These are phyloP conservation scores for Limulus polyphemus DNA, from an alignment of 2,888 invertebrate genomes.

Conservation along the genomic window DNA sequence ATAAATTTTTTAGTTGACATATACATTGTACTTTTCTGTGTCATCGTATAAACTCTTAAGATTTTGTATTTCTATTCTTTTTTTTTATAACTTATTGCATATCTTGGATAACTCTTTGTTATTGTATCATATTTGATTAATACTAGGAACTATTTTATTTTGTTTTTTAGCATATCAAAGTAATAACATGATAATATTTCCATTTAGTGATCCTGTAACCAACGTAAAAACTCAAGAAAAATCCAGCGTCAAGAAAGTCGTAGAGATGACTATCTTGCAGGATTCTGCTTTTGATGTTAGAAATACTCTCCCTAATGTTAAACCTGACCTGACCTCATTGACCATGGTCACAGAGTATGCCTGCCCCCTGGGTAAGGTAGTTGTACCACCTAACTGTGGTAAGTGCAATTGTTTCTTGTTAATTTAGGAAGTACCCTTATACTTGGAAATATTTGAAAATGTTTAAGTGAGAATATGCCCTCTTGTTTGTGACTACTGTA, in stretches of 20 bases:
- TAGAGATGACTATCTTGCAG: slow-evolving; percentile 81
- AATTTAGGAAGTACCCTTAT: slow-evolving; percentile 13
- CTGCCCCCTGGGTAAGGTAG: slow-evolving; percentile 84
- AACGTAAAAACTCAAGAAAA: slow-evolving; percentile 76
- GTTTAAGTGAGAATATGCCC: no score
- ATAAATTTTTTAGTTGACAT: no score
- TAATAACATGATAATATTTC: no score
- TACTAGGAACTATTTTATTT: no score
- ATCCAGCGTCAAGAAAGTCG: slow-evolving; percentile 56
- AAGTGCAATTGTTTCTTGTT: slow-evolving; percentile 32
- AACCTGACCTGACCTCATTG: slow-evolving; percentile 81
- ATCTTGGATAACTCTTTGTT: no score
- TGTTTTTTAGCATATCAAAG: no score
- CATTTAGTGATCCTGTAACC: slow-evolving; percentile 69
- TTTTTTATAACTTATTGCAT: no score
- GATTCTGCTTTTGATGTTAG: slow-evolving; percentile 87
- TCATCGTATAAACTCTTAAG: no score
- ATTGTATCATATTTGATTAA: no score
- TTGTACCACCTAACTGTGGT: slow-evolving; percentile 87
- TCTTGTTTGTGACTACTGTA: no score
- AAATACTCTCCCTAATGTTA: slow-evolving; percentile 83
- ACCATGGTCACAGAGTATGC: slow-evolving; percentile 78
- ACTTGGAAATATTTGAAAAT: neutral
- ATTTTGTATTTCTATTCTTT: no score
- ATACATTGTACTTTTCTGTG: no score